phyloP scores from a whole-genome alignment of 2,797 vertebrate genomes.

The Pipistrellus nathusii region DNA sequence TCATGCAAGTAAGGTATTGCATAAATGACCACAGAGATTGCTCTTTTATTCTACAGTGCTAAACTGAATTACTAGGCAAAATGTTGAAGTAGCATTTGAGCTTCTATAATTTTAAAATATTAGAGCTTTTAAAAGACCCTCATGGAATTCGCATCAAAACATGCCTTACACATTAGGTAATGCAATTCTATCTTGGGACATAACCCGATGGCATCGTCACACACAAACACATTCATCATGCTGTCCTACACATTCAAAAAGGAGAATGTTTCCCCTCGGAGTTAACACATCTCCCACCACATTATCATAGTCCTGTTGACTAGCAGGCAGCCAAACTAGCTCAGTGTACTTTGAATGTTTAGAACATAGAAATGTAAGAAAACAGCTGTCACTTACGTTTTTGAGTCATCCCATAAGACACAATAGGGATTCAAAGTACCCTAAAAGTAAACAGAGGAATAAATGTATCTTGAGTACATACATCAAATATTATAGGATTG shows the following conservation, averaged over 20 bases:
- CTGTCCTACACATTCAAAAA: background rate
- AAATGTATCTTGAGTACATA: constrained; percentile 32
- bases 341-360: constrained; percentile 71
- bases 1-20: constrained; percentile 53
- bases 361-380: constrained; percentile 78
- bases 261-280: background rate
- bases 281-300: constrained; percentile 35
- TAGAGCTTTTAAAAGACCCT: constrained; percentile 47
- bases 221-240: constrained; percentile 25
- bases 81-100: background rate
- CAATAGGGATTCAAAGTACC: constrained; percentile 98
- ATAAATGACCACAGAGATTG: background rate
- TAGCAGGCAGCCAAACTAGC: constrained; percentile 59
- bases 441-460: constrained; percentile 89
- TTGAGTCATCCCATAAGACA: constrained; percentile 96
- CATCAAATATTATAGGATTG: background rate
- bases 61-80: constrained; percentile 26
- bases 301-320: background rate
- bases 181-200: background rate
- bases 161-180: constrained; percentile 16
- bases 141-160: background rate
- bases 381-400: constrained; percentile 94
- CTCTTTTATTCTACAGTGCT: constrained; percentile 31
- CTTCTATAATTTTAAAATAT: constrained; percentile 46
- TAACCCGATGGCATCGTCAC: background rate